Base-by-base conservation (phyloP, 2,888 invertebrate species). In the Noctua janthina region DNA sequence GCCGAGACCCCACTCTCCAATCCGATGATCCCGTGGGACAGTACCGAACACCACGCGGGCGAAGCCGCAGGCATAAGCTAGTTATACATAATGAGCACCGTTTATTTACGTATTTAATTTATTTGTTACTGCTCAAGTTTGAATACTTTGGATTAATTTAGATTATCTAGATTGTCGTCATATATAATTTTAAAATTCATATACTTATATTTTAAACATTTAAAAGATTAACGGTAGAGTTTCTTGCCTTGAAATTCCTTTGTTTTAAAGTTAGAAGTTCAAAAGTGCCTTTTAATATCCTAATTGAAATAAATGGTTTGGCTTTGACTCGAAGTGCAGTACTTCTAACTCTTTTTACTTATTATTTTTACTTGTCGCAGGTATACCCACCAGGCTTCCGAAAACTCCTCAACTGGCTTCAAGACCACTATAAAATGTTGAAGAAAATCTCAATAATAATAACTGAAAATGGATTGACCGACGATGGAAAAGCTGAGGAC, bases 331-430 rank as follows among this genome's bases (percentile, higher is more conserved):
- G 3, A 39, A n/a, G 13, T 59, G 13, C 56, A 23, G 7, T 23
- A 54, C 10, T 56, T 56, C 23, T 23, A 59, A 5, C 13, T 59
- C 11, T 11, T n/a, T n/a, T n/a, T 13, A 59, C 62, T 29, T 29
- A 62, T 29, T 62, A 62, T 64, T 64, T 17, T 35, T 6, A 17
- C 20, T 35, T 13, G 20, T 70, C 59, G 2, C 91, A 98, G 98
- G 96, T 97, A 59, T 96, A 97, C 82, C 98, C 98, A 4, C 96
- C 96, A 89, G 98, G 98, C 64, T 97, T 98, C 91, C 96, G 97
- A 79, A 97, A 97, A 90, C 92, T 98, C 17, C 90, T 98, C 49
- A 97, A 97, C 91, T 98, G 97, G 97, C 96, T 98, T 68, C 97
- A 97, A 87, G 95, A 96, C 39, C 96, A 97, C 87, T 98, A 98